Conservation (phyloP, 2,797 vertebrate genomes). For the Accipiter minullus region DNA sequence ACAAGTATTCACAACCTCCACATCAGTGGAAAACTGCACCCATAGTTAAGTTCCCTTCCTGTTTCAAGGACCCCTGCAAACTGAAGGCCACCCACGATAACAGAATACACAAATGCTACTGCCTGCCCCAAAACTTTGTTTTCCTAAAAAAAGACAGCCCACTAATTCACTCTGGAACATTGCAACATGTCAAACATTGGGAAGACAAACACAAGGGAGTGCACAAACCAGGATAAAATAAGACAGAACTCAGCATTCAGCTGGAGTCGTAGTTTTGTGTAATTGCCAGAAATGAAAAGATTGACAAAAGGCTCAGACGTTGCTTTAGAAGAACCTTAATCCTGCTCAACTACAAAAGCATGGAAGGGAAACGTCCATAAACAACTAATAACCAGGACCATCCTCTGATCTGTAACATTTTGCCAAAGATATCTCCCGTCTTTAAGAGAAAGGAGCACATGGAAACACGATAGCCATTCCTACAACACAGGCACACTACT, state of each 20-base stretch:
- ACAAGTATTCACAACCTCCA: neutral
- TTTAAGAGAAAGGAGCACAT: neutral
- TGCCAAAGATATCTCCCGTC: neutral
- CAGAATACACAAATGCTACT: neutral
- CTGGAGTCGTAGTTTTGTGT: neutral
- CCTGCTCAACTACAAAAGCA: neutral
- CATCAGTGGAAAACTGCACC: neutral
- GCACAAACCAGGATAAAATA: neutral
- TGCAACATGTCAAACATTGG: neutral
- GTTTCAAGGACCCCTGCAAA: neutral
- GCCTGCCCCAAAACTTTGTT: neutral
- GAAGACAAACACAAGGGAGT: neutral
- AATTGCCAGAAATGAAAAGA: neutral
- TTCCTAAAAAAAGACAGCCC: neutral
- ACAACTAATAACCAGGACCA: neutral
- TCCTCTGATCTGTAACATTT: neutral
- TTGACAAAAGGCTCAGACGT: neutral
- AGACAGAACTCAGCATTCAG: neutral
- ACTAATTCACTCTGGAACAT: neutral
- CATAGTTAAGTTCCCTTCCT: neutral
- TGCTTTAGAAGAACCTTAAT: neutral
- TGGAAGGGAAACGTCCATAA: neutral
- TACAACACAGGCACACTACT: neutral
- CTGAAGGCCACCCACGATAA: slow-evolving; percentile 39
- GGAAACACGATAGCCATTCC: neutral